These are phyloP conservation scores for Mungos mungo DNA, from an alignment of 2,113 vertebrate genomes.

Conservation along the genomic window DNA sequence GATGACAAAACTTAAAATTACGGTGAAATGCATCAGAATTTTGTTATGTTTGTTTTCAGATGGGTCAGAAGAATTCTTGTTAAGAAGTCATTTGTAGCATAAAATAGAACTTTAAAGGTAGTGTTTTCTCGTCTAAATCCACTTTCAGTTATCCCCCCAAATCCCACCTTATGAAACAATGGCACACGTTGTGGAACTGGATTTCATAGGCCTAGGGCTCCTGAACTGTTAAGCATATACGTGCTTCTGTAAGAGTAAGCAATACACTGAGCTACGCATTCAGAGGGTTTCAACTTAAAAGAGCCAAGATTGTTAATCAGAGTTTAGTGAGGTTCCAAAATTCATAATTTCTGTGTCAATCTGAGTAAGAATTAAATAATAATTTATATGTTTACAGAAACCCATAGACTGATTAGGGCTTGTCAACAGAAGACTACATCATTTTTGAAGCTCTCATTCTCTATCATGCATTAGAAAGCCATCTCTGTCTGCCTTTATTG, in stretches of 20 bases:
- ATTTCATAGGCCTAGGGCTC: background rate
- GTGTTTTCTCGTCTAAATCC: background rate
- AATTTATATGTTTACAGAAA: background rate
- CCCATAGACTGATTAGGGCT: background rate
- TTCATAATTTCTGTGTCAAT: background rate
- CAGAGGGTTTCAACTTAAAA: background rate
- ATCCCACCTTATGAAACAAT: background rate
- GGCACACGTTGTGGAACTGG: background rate
- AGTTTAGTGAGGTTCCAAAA: background rate
- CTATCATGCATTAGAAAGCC: background rate
- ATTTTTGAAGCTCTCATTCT: background rate
- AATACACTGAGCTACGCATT: background rate
- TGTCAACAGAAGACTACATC: background rate
- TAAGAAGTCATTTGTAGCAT: slow-evolving; percentile 27
- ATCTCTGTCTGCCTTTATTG: background rate
- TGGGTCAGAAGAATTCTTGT: background rate
- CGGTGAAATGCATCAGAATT: slow-evolving; percentile 3
- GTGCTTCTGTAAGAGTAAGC: background rate
- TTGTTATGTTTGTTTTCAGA: slow-evolving; percentile 16
- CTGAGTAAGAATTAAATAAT: background rate
- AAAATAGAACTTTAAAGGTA: slow-evolving; percentile 50
- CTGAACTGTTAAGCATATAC: background rate
- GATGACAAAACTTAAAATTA: slow-evolving; percentile 22
- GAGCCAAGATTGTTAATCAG: background rate
- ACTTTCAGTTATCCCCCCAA: slow-evolving; percentile 35